Conservation (phyloP, 2,888 invertebrate species). For the Theretra japonica region DNA sequence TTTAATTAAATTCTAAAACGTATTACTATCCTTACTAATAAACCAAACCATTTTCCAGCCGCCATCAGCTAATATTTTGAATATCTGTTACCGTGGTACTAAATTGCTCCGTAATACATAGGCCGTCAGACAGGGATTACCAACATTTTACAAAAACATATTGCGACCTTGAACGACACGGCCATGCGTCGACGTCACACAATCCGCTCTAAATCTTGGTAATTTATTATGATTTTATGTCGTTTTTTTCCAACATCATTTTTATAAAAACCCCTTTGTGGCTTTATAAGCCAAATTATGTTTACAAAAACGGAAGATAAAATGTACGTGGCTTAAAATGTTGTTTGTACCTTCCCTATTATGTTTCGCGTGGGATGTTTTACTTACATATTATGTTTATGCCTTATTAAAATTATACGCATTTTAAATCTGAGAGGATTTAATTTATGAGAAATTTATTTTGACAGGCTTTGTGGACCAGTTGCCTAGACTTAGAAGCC, state of each 20-base stretch:
- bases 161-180: slow-evolving; percentile 24
- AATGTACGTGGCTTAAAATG: slow-evolving; percentile 16
- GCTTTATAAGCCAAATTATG: slow-evolving; percentile 26
- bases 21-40: no score
- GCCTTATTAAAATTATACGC: neutral
- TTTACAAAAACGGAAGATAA: slow-evolving; percentile 22
- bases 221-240: slow-evolving; percentile 27
- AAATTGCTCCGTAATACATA: slow-evolving; percentile 22
- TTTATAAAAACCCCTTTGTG: slow-evolving; percentile 24
- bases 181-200: slow-evolving; percentile 25
- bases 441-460: no score
- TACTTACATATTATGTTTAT: neutral
- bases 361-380: slow-evolving; percentile 10
- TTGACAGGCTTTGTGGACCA: no score
- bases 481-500: no score
- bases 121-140: slow-evolving; percentile 23
- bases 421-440: neutral
- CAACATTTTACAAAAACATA: slow-evolving; percentile 26
- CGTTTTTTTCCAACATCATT: slow-evolving; percentile 22
- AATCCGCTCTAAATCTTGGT: slow-evolving; percentile 26
- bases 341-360: slow-evolving; percentile 23
- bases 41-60: no score
- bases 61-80: no score
- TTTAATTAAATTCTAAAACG: no score
- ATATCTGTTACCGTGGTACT: neutral